Conservation (phyloP, 2,113 vertebrate species). For the Sialia sialis region DNA sequence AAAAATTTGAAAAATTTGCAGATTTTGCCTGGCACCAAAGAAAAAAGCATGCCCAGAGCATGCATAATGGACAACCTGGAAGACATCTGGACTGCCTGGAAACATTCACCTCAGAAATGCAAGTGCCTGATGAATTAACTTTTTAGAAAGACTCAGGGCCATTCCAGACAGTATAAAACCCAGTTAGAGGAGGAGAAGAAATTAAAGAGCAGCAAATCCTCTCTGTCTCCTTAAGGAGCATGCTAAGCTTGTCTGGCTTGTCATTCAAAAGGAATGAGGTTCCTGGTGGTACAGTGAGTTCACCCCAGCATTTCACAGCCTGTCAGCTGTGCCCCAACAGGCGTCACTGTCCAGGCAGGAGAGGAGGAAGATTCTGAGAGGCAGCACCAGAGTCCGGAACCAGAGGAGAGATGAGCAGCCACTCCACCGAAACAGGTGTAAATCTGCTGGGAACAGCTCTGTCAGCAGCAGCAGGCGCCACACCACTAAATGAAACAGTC, state of each 20-base stretch:
- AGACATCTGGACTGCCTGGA: background rate
- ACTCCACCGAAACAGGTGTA: slow-evolving; percentile 21
- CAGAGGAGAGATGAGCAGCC: background rate
- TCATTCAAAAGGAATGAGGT: slow-evolving; percentile 31
- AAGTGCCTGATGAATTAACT: background rate
- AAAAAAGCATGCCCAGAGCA: background rate
- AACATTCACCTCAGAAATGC: background rate
- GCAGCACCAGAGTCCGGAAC: background rate
- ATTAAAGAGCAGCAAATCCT: background rate
- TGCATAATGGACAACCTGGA: background rate
- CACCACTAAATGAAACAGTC: background rate
- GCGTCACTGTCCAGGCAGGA: background rate
- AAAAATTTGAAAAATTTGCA: background rate
- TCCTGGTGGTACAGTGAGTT: background rate
- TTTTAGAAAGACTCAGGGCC: background rate
- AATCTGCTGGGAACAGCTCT: slow-evolving; percentile 29
- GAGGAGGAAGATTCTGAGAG: background rate
- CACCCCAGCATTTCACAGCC: background rate
- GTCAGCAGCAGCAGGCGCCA: background rate
- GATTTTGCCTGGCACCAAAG: background rate
- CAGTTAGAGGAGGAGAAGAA: background rate
- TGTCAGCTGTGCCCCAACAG: background rate
- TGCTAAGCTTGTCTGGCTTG: background rate
- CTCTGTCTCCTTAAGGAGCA: background rate
- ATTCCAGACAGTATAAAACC: background rate